Base-by-base conservation (phyloP, 1,140 invertebrate species). In the Zaprionus ornatus region DNA sequence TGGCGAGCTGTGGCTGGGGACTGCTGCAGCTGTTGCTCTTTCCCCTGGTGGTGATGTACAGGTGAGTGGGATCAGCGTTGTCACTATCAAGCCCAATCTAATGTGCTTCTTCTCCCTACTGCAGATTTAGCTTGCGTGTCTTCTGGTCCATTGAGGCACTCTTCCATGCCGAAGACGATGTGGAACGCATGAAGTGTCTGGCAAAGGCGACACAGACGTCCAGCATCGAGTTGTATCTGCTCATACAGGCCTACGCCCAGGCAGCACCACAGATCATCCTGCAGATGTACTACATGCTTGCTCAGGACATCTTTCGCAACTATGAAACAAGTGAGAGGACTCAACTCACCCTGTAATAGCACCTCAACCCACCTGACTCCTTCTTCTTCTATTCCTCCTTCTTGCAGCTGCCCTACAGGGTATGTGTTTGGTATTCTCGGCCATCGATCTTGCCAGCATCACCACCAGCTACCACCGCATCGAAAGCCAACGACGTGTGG, bases 171-270 rank as follows among this genome's bases (percentile, higher is more conserved):
- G 83, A 93, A 27, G 94, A 96, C 69, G 83, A 93, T 61, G 91
- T 94, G 42, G 93, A 94, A 54, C 94, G 94, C 61, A 92, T 92
- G 78, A 94, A 95, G 72, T 95, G 95, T 55, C 82, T 96, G 48
- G 83, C 92, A 17, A 85, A 93, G 71, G 94, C 95, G 4, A 93
- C 94, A 3, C 92, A 94, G 48, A 94, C 95, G 13, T 94, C 95
- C 40, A 94, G 94, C 25, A 94, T 96, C 66, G 96, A 96, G 90
- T 91, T 96, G 5, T 96, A 96, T 84, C 94, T 96, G 65, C 95
- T 96, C 68, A 93, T 96, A 17, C 96, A 96, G 91, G 94, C 95
- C n/a, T 96, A 95, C 93, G 93, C 96, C 25, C 96, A 97, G 90
- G 94, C 95, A 5, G 95, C 95, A 9, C 96, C 96, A 0, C 95